Evolutionary conservation across 1,140 invertebrate species (phyloP), one percentile per base, ranked within the genome.

Genomic region (Charaxes varanes): DNA sequence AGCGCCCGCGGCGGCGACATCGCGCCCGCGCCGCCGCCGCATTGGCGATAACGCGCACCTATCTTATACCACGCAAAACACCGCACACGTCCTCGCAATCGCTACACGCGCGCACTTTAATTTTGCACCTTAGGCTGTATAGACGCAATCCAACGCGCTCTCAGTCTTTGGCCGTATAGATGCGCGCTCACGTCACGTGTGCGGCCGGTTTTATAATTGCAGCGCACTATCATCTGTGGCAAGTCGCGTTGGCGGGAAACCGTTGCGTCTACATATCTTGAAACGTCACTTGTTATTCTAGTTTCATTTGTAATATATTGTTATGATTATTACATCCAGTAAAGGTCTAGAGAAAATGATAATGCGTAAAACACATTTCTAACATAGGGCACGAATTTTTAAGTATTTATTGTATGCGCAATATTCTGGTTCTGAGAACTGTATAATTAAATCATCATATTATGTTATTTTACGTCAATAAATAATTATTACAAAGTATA

Each of bases 1-100:
- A 82, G 66, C 69, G 76, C 78, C 64, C 78, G 71, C 76, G 73
- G 67, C 71, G 73, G 74, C 64, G 78, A 76, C 78, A 82, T 82
- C 41, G 56, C 59, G 64, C 59, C 53, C 54, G 48, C 73, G 67
- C 69, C 67, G 72, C 58, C 66, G 71, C 65, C 69, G 73, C 78
- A 82, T 82, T 80, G 73, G 76, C 78, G 60, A 58, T 45, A 62
- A 53, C 47, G 59, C 60, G 49, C 53, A 53, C 74, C 74, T 65
- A 73, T 76, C 66, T n/a, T n/a, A n/a, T n/a, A 59, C 72, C 62
- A 56, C 62, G 34, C 53, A 22, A 48, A 44, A 12, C 41, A 35
- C 42, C 28, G 35, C 35, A 31, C 43, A 38, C 38, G 24, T 28
- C 37, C 15, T 3, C 37, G 11, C 50, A 11, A 8, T 23, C 32